Evolutionary conservation across 2,888 invertebrate species (phyloP), one percentile per base, ranked within the genome.

Genomic region (Syrista parreyssii): DNA sequence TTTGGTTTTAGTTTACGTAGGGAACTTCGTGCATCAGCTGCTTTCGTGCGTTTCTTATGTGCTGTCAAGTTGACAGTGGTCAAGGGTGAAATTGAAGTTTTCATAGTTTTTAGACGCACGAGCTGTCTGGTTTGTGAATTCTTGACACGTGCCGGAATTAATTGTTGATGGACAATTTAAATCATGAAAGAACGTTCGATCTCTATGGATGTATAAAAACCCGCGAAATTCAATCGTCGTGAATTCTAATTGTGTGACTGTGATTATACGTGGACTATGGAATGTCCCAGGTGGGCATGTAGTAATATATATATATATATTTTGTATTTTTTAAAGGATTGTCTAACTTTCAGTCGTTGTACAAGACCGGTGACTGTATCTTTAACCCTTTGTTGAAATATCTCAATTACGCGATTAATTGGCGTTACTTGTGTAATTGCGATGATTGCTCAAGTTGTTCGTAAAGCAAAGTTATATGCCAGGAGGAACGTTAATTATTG

Each of bases 1-100:
- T 76, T 79, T 80, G 40, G 75, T 75, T 72, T 79, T 77, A 68
- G 79, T 78, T 79, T 31, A 32, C 76, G 78, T 79, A 77, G 73
- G 68, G 12, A 33, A 68, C 30, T 77, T 75, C 30, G 31, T 55
- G 34, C 71, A 31, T 11, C 73, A n/a, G 33, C 75, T 72, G 76
- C 23, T 68, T 31, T 3, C 3, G 31, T 4, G 6, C 23, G 3
- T 23, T 71, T 71, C 11, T 31, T 71, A 4, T 32, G 32, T 71
- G 12, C 71, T 32, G 33, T 32, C 31, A 71, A 31, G 31, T 71
- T 71, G 71, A 33, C 71, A 71, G 31, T 71, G 71, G 32, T 15
- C 55, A 55, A 55, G 55, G 9, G 9, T 74, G 69, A 15, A n/a
- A 68, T 11, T 34, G 30, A 3, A 76, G 32, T 33, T 35, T 31